A percentile compares a stretch with the other conserved stretches of the same genome.
Conservation (phyloP, 1,140 invertebrate species). For the Drosophila kanapiae region DNA sequence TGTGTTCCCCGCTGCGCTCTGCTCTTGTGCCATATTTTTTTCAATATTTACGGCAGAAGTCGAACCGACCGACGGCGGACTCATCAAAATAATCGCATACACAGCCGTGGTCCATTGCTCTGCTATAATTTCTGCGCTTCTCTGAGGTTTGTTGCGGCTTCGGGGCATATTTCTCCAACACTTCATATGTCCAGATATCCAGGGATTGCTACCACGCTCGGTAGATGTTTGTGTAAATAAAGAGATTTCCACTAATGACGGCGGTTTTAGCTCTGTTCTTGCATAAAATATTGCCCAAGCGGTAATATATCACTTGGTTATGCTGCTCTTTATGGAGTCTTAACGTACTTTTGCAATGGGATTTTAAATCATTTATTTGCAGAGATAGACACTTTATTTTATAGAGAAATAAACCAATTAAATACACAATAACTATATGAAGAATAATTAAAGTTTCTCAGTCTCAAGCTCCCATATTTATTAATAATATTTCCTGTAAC, state of each 20-base stretch:
- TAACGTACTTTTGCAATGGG: background rate
- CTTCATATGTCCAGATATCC: constrained; percentile 27
- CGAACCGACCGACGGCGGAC: constrained; percentile 50
- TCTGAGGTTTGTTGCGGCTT: constrained; percentile 23
- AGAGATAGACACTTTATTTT: background rate
- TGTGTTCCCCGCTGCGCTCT: constrained; percentile 47
- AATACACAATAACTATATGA: background rate
- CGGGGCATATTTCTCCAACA: constrained; percentile 41
- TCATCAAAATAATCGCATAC: constrained; percentile 70
- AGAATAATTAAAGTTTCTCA: background rate
- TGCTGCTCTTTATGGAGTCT: constrained; percentile 5
- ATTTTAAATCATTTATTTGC: background rate
- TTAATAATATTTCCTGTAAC: background rate
- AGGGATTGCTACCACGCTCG: background rate
- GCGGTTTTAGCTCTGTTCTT: constrained; percentile 4
- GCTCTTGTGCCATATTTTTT: constrained; percentile 65
- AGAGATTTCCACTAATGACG: constrained; percentile 42
- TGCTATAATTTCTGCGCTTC: constrained; percentile 34
- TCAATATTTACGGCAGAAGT: constrained; percentile 73
- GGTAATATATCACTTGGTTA: constrained; percentile 26
- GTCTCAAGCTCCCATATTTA: background rate
- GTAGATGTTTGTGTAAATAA: constrained; percentile 43
- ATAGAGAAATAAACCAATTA: background rate
- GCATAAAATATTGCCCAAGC: constrained; percentile 22
- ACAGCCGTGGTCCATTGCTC: constrained; percentile 35